A percentile compares a stretch with the other conserved stretches of the same genome.
Conservation (phyloP, 2,797 vertebrate species). For the Scomberomorus guttatus region DNA sequence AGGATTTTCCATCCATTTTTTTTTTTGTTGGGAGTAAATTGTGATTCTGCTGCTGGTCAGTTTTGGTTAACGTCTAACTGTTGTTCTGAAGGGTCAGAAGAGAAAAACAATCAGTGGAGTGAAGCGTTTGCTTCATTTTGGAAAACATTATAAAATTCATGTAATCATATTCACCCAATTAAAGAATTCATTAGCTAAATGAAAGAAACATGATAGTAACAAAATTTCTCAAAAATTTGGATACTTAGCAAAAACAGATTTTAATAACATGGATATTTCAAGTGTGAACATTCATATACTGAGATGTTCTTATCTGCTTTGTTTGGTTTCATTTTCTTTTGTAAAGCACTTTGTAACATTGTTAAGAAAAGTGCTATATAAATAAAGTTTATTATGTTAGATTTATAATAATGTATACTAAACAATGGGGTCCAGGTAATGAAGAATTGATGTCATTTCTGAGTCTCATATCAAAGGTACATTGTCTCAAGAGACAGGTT, state of each 20-base stretch:
- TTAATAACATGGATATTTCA: neutral
- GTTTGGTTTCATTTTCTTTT: too few relatives aligned
- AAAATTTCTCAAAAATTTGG: neutral
- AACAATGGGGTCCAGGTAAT: neutral
- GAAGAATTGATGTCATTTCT: slow-evolving; percentile 26
- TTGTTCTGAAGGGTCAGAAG: neutral
- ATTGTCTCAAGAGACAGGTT: slow-evolving; percentile 16
- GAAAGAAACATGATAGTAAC: neutral
- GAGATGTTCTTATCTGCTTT: too few relatives aligned
- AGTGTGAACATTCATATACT: too few relatives aligned
- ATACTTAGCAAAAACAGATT: neutral
- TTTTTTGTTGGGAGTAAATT: neutral
- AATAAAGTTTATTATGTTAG: too few relatives aligned
- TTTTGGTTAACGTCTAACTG: neutral
- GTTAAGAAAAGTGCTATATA: too few relatives aligned
- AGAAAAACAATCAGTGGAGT: neutral
- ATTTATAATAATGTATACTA: neutral
- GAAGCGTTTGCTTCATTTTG: neutral
- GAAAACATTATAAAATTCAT: neutral
- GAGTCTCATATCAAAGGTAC: slow-evolving; percentile 12
- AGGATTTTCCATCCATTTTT: neutral
- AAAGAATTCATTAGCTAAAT: neutral
- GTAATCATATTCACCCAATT: neutral
- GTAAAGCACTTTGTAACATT: too few relatives aligned
- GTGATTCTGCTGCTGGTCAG: neutral